Base-by-base conservation (phyloP, 2,888 invertebrate species). In the Malacosoma neustria region DNA sequence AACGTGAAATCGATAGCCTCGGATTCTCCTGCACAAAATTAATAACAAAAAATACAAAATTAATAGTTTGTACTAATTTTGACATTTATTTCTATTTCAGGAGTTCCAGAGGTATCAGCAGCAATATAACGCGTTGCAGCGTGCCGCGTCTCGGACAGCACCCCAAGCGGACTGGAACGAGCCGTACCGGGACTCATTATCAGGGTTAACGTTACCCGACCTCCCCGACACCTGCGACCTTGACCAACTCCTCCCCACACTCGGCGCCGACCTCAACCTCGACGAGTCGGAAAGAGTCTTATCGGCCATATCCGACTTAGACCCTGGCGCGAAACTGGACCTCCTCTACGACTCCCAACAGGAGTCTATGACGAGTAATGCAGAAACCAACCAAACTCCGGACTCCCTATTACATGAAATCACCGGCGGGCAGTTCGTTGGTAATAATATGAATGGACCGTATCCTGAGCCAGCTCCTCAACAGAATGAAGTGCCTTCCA, bases 41-140 rank as follows among this genome's bases (percentile, higher is more conserved):
- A n/a, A n/a, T n/a, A n/a, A n/a, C n/a, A n/a, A n/a, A n/a, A n/a
- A n/a, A n/a, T n/a, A n/a, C n/a, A n/a, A n/a, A n/a, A n/a, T n/a
- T n/a, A n/a, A n/a, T n/a, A n/a, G n/a, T n/a, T n/a, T n/a, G n/a
- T n/a, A n/a, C n/a, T n/a, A n/a, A n/a, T n/a, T n/a, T n/a, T n/a
- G n/a, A n/a, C n/a, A n/a, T n/a, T n/a, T n/a, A n/a, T n/a, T n/a
- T n/a, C 12, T 1, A 14, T 72, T 72, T 7, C 75, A 84, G 79
- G 89, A 89, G 65, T 89, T 89, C 67, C 88, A 89, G 46, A 80
- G 88, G 46, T 89, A 89, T 58, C 89, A 89, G 56, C 89, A 89
- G 77, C 89, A 89, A 63, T 89, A 89, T 61, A 89, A 88, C 57
- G 86, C 89, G 22, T 75, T 87, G 36, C 89, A 89, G 52, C 86